Base-by-base conservation (phyloP, 2,797 vertebrate genomes). In the Thalassophryne amazonica region DNA sequence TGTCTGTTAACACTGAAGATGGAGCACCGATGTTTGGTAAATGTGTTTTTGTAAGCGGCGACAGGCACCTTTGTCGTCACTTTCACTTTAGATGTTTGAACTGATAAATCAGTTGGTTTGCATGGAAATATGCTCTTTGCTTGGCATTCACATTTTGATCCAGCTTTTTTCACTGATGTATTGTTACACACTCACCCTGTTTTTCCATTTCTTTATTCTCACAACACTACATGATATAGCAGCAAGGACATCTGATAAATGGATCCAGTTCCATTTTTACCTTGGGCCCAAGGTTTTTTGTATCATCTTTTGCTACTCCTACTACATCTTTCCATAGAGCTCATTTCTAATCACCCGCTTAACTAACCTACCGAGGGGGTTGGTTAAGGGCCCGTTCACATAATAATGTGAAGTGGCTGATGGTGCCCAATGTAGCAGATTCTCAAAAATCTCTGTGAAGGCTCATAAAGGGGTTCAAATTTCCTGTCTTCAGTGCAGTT, bases 71-170 rank as follows among this genome's bases (percentile, higher is more conserved):
- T 73, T 57, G 72, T 60, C 66, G 59, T 78, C 63, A 40, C 68
- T 78, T 82, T 66, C 77, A 67, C 60, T 79, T 72, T 66, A 63
- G 69, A 82, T 76, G 56, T 23, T 21, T 4, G 48, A 60, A 66
- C 68, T 79, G 77, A 80, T 71, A 69, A 74, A 67, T 73, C 51
- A 53, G 57, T 65, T 75, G 58, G 55, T 82, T 85, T 73, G 62
- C 60, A 75, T 75, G 61, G 64, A 80, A 84, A 77, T 78, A 41
- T n/a, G n/a, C 21, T 64, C 56, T 35, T n/a, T n/a, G n/a, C 46
- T 49, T 66, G 49, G 62, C 45, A 62, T 39, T 42, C 24, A 52
- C 46, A 41, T 40, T 76, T 60, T 48, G 46, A 71, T 72, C 40
- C 63, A 47, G 46, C 50, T 34, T 34, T 55, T 31, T n/a, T n/a